Conservation (phyloP, 1,140 invertebrate species). For the Pantala flavescens region DNA sequence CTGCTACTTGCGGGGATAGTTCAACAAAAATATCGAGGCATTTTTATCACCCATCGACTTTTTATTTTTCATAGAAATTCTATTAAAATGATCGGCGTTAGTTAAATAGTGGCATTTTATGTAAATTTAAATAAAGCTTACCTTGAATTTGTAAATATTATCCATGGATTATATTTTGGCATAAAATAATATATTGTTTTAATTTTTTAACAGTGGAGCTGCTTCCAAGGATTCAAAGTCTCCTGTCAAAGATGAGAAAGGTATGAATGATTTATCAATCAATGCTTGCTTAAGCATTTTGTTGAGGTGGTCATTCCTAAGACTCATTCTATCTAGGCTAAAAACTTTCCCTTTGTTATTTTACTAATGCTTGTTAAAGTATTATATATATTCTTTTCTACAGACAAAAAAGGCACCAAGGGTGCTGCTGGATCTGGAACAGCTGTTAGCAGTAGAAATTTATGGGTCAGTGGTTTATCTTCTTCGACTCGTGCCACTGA, state of each 20-base stretch:
- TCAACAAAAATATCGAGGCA: not conserved
- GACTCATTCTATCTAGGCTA: too few relatives aligned
- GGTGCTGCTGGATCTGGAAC: slow-evolving; percentile 25
- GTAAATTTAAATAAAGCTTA: not conserved
- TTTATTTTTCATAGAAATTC: not conserved
- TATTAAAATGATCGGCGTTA: too few relatives aligned
- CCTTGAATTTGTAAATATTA: not conserved
- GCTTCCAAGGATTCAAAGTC: slow-evolving; percentile 16
- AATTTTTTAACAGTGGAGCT: slow-evolving; percentile 17
- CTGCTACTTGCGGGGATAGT: slow-evolving; percentile 9
- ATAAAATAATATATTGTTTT: not conserved
- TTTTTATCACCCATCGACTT: not conserved
- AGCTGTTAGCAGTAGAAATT: slow-evolving; percentile 51
- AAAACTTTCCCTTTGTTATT: too few relatives aligned
- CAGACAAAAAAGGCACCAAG: slow-evolving; percentile 18
- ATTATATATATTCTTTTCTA: too few relatives aligned
- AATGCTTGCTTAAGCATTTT: slow-evolving; percentile 11
- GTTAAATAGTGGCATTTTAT: not conserved
- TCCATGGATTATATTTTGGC: not conserved
- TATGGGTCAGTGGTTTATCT: slow-evolving; percentile 89
- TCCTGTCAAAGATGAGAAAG: slow-evolving; percentile 20
- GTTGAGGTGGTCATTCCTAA: not conserved
- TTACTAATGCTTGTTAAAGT: not conserved
- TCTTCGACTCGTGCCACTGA: slow-evolving; percentile 82
- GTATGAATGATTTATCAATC: not conserved